Evolutionary conservation across 2,113 vertebrate species (phyloP), one percentile per base, ranked within the genome.

Genomic region (Motacilla alba): DNA sequence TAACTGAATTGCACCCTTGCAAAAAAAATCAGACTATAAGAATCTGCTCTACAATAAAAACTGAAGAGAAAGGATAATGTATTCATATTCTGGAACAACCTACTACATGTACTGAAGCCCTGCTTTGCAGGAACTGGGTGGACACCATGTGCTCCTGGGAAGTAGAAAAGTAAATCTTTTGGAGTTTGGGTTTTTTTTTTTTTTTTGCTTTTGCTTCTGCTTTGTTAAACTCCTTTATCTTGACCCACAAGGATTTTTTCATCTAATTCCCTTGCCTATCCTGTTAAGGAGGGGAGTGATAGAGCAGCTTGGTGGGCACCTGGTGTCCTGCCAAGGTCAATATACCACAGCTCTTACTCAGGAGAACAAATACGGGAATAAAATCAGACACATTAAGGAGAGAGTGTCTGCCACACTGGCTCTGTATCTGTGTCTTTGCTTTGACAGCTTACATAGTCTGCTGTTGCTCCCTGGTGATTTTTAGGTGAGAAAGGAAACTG

Each of bases 41-140:
- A 41, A 15, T 30, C 21, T 44, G 12, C 19, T 76, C 20, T 39
- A 28, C 64, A 27, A 24, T 46, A 64, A 56, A 89, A 62, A 9
- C 14, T 12, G 31, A 64, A 66, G 22, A 56, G 24, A 84, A 81
- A 31, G 13, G 6, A 2, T 39, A 3, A 21, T 15, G 20, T 35
- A 31, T 41, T 87, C 1, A 2, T 50, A 12, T 47, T 74, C 18
- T 8, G 5, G 18, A 72, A 47, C 10, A 83, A 37, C 11, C 10
- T 14, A 3, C 8, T 55, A 2, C 0, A 1, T 1, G 2, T 62
- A 52, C 9, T 73, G 68, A 78, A 78, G 21, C 28, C 11, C 13
- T 55, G 0, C 44, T 50, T 69, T 27, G 11, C 0, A 2, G 28
- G n/a, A 93, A 56, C 13, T 41, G 9, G 19, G 31, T 49, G 43